These are phyloP conservation scores for Synergus itoensis DNA, from an alignment of 2,888 invertebrate species.

Conservation along the genomic window DNA sequence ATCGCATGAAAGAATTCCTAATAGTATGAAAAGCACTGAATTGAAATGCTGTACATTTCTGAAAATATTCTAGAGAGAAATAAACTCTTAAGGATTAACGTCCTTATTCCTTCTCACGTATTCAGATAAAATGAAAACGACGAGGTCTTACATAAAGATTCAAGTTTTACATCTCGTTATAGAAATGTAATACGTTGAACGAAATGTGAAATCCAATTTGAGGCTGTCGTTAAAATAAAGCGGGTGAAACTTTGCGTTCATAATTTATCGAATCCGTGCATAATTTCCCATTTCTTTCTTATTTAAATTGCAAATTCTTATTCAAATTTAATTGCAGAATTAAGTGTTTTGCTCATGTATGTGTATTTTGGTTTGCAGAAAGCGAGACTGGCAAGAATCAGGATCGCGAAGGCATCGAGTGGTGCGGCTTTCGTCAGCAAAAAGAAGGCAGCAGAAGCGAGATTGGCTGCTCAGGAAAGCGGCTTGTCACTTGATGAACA, in stretches of 20 bases:
- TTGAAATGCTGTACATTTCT: neutral
- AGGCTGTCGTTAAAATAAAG: neutral
- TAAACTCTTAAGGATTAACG: slow-evolving; percentile 19
- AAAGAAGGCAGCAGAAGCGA: slow-evolving; percentile 98
- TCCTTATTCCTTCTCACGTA: slow-evolving; percentile 26
- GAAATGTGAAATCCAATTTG: slow-evolving; percentile 1
- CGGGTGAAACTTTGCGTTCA: neutral
- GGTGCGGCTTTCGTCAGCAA: slow-evolving; percentile 99
- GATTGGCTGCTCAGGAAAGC: slow-evolving; percentile 94
- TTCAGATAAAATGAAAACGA: neutral
- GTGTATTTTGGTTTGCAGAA: slow-evolving; percentile 85
- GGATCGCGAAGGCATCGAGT: slow-evolving; percentile 99
- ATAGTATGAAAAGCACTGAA: neutral
- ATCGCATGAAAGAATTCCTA: neutral
- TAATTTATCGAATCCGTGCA: neutral
- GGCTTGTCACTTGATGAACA: slow-evolving; percentile 95
- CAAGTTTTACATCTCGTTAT: slow-evolving; percentile 24
- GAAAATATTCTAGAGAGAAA: neutral
- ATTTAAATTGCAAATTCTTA: slow-evolving; percentile 35
- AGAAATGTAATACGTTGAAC: slow-evolving; percentile 14
- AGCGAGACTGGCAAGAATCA: slow-evolving; percentile 98
- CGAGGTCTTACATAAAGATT: slow-evolving; percentile 11
- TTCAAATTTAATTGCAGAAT: neutral
- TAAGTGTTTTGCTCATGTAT: neutral
- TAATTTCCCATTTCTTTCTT: slow-evolving; percentile 12